Percentiles rank a stretch among this genome's conserved stretches.
Conservation (phyloP, 2,113 vertebrate species). For the Macheiramphus alcinus region DNA sequence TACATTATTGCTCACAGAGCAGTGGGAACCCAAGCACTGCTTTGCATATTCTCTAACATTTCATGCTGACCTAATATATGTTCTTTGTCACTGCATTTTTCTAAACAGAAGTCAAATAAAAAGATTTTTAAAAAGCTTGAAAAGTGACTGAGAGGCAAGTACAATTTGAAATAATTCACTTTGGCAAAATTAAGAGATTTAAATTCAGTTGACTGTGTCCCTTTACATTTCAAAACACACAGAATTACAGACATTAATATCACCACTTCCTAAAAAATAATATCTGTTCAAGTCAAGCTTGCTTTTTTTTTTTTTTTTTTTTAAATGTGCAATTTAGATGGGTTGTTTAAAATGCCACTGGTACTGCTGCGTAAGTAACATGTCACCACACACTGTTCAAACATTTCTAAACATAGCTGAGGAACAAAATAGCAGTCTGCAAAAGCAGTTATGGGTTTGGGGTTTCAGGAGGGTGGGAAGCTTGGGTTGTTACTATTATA, state of each 20-base stretch:
- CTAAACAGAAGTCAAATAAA: neutral
- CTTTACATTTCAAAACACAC: constrained; percentile 11
- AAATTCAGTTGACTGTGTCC: constrained; percentile 50
- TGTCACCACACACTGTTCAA: neutral
- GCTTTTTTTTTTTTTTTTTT: neutral
- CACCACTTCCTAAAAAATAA: neutral
- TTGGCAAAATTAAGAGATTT: neutral
- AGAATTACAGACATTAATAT: neutral
- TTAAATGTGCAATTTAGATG: neutral
- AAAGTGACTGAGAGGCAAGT: constrained; percentile 50
- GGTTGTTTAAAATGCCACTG: neutral
- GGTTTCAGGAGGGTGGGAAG: too few species aligned
- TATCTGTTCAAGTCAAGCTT: neutral
- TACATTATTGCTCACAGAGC: neutral
- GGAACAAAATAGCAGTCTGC: neutral
- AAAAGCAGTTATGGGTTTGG: neutral
- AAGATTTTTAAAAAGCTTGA: neutral
- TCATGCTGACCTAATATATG: neutral
- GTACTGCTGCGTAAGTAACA: neutral
- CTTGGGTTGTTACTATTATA: neutral
- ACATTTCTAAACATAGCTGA: neutral
- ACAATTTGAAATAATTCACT: neutral
- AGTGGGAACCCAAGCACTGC: neutral
- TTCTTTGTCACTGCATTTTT: neutral
- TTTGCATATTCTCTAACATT: neutral